Evolutionary conservation across 2,888 invertebrate species (phyloP).

Genomic region (Hipparchia sbordonii): DNA sequence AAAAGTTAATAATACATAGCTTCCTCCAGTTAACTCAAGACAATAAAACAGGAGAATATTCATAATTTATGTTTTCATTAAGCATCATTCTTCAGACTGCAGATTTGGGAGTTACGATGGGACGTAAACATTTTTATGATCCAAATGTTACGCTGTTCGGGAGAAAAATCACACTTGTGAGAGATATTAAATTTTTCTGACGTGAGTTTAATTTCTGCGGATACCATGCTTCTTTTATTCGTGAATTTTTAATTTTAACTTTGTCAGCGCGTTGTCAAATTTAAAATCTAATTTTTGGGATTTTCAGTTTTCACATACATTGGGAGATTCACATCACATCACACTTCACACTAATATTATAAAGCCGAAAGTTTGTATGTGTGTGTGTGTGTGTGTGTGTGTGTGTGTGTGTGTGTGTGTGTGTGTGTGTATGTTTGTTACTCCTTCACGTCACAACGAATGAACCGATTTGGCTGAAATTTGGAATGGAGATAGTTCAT

Average conservation of each 20-base stretch:
- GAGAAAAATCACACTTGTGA: conserved; percentile 13
- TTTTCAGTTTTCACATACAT: no score
- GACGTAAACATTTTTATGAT: conserved; percentile 36
- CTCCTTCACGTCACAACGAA: no score
- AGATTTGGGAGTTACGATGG: conserved; percentile 33
- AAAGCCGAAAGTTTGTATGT: no score
- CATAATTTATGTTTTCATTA: conserved; percentile 42
- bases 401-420: no score
- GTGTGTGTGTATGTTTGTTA: no score
- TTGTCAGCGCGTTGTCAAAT: no score
- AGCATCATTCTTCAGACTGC: conserved; percentile 30
- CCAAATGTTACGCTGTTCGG: conserved; percentile 19
- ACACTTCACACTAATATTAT: no score
- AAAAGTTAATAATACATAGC: conserved; percentile 5
- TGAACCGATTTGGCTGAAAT: no score
- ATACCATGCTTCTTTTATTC: not conserved
- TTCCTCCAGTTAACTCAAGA: conserved; percentile 4
- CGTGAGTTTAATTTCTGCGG: not conserved
- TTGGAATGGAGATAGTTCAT: no score
- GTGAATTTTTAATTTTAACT: not conserved
- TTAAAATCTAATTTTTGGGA: not conserved
- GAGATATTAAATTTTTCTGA: not conserved
- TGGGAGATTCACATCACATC: no score
- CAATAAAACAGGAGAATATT: conserved; percentile 33
- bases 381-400: no score